Evolutionary conservation across 2,113 vertebrate species (phyloP).

Genomic region (Syrrhaptes paradoxus): DNA sequence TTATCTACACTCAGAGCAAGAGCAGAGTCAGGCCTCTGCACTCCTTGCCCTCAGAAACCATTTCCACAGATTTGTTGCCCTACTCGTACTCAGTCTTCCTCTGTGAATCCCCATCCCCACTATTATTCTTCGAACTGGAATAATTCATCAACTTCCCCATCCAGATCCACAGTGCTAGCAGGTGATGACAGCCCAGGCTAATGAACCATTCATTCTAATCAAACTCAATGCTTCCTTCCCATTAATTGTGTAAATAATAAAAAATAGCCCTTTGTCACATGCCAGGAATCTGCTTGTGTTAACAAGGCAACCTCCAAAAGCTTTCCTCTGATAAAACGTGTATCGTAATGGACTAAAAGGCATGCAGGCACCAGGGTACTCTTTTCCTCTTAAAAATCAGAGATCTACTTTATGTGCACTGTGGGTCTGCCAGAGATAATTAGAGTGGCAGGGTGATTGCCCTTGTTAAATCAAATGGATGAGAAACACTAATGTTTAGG

Average conservation of each 20-base stretch:
- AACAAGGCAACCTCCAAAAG: not conserved
- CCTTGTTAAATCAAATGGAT: not conserved
- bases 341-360: not conserved
- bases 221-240: not conserved
- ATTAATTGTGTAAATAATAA: conserved; percentile 14
- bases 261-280: not conserved
- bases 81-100: not conserved
- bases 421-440: not conserved
- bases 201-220: conserved; percentile 36
- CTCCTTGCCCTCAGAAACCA: not conserved
- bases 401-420: not conserved
- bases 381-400: not conserved
- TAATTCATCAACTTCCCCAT: not conserved
- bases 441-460: not conserved
- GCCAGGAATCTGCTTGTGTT: not conserved
- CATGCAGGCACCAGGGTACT: not conserved
- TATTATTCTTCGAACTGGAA: not conserved
- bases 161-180: not conserved
- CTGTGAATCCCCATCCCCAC: not conserved
- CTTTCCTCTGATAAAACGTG: not conserved
- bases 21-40: not conserved
- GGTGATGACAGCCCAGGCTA: not conserved
- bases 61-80: not conserved
- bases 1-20: not conserved
- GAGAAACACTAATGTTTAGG: not conserved